Conservation (phyloP, 2,888 invertebrate species). For the Ornithoptera alexandrae region DNA sequence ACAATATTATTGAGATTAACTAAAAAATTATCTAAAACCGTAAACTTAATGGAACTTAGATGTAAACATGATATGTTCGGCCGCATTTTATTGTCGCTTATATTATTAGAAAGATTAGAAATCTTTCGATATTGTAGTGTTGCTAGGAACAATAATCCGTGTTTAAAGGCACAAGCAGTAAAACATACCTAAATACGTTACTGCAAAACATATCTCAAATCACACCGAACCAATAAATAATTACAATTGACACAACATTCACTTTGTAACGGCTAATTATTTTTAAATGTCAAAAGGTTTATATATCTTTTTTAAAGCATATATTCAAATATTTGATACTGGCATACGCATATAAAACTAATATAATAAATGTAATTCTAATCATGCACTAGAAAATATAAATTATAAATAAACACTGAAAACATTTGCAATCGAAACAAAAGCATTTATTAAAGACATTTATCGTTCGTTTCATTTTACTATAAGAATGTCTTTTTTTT, state of each 20-base stretch:
- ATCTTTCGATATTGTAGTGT: background rate
- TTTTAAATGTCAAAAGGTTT: background rate
- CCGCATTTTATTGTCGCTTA: background rate
- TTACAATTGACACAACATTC: background rate
- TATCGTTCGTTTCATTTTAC: too few relatives aligned
- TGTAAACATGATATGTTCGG: too few relatives aligned
- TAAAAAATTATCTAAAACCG: too few relatives aligned
- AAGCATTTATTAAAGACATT: too few relatives aligned
- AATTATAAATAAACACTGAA: background rate
- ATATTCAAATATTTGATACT: background rate
- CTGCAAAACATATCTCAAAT: constrained; percentile 15
- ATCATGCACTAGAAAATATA: background rate
- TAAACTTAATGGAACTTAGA: too few relatives aligned
- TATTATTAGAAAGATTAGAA: background rate
- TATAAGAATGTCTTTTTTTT: too few relatives aligned
- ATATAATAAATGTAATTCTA: background rate
- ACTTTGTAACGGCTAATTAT: background rate
- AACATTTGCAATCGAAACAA: too few relatives aligned
- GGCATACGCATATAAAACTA: background rate
- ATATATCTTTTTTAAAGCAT: background rate
- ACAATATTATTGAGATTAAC: too few relatives aligned
- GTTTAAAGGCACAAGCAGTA: background rate
- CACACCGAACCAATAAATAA: background rate
- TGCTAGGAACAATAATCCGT: background rate
- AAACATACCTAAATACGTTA: constrained; percentile 19